Evolutionary conservation across 2,888 invertebrate species (phyloP), one percentile per base, ranked within the genome.

Genomic region (Drosophila parthenogenetica): DNA sequence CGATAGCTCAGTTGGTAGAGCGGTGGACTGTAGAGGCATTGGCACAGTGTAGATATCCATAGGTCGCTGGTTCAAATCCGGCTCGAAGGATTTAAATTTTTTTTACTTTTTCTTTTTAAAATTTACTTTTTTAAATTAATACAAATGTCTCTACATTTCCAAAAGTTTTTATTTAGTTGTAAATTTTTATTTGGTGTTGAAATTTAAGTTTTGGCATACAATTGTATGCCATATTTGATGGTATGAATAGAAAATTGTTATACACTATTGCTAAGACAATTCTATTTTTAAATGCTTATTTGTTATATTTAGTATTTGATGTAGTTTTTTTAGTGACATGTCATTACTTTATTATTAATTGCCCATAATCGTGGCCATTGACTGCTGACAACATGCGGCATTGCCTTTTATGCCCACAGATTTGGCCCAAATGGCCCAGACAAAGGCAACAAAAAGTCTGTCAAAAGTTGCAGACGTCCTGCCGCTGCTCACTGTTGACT

Each of bases 1-100:
- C 90, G 90, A 90, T 90, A 90, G 90, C 90, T 90, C 90, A 90
- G 90, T 90, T 90, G 90, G 90, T 90, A 90, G 90, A 90, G 90
- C 90, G 90, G 90, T 90, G 90, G 90, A 90, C 90, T 90, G 90
- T 90, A 90, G 89, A 57, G 53, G 49, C 42, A 45, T 11, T 59
- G 22, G 32, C 2, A 19, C 3, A 0, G 11, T 13, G 65, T 83
- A 86, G 84, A 73, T n/a, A 90, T 90, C 90, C 90, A 90, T 90
- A 90, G 90, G 89, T 90, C 89, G 89, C 89, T 90, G 89, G 90
- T 90, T 90, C 89, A 89, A 90, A 90, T 90, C 89, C 90, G 89
- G 89, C 90, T 90, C 89, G 90, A 90, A 90, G 90, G 89, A 89
- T 59, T 7, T n/a, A 22, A 19, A 8, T 62, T 78, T 82, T 72